These are phyloP conservation scores for Andinoacara biseriatus DNA, from an alignment of 2,113 vertebrate genomes.

Conservation along the genomic window DNA sequence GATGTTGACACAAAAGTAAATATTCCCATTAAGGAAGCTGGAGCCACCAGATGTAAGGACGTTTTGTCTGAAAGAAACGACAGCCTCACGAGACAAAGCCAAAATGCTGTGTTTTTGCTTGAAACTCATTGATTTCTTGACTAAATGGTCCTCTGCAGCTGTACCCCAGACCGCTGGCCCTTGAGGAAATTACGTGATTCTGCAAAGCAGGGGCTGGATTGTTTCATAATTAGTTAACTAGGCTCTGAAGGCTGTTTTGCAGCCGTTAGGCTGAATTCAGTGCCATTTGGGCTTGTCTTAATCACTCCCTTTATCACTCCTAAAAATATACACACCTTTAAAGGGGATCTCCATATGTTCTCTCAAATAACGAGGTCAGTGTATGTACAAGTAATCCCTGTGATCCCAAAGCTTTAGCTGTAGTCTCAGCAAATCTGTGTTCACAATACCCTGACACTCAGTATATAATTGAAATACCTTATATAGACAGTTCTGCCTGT, in stretches of 20 bases:
- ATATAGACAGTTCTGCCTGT: neutral
- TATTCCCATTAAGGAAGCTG: neutral
- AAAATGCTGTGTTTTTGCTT: neutral
- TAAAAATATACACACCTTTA: neutral
- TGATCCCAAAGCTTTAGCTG: neutral
- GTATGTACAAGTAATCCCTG: neutral
- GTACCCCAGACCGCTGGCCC: neutral
- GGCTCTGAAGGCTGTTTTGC: neutral
- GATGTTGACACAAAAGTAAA: neutral
- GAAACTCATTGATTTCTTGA: neutral
- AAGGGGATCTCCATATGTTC: neutral
- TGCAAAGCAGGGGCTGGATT: neutral
- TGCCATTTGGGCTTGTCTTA: neutral
- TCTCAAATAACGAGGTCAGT: neutral
- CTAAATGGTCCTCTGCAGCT: conserved; percentile 4
- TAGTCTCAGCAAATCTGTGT: neutral
- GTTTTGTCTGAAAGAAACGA: neutral
- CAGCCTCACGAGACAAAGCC: neutral
- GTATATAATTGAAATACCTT: neutral
- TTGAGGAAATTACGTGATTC: neutral
- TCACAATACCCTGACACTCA: neutral
- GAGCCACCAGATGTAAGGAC: neutral
- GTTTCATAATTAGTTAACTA: neutral
- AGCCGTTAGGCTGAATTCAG: neutral
- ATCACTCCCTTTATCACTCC: neutral